Conservation (phyloP, 2,888 invertebrate genomes). For the Dromius quadrimaculatus region DNA sequence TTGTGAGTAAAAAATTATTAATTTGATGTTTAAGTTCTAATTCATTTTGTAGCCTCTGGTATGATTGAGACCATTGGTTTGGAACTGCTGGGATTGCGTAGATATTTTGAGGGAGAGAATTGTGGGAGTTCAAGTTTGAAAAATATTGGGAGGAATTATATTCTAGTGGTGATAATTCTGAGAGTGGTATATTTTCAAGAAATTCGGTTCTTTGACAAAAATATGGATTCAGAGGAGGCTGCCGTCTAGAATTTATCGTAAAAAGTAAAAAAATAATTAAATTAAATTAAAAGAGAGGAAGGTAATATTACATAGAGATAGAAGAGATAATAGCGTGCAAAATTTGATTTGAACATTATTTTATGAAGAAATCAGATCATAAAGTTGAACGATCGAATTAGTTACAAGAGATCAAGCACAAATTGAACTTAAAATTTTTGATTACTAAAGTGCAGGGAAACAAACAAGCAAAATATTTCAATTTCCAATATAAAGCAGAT, state of each 20-base stretch:
- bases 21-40: slow-evolving; percentile 61
- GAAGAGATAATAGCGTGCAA: neutral
- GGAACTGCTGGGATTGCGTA: slow-evolving; percentile 14
- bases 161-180: slow-evolving; percentile 59
- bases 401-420: too few species aligned
- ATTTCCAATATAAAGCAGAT: neutral
- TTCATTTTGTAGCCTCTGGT: slow-evolving; percentile 56
- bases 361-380: too few species aligned
- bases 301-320: neutral
- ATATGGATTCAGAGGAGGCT: slow-evolving; percentile 64
- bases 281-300: neutral
- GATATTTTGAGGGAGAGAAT: slow-evolving; percentile 28
- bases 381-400: too few species aligned
- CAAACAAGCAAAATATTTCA: too few species aligned
- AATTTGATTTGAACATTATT: too few species aligned
- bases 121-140: slow-evolving; percentile 47
- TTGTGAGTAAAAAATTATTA: slow-evolving; percentile 58
- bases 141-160: slow-evolving; percentile 38
- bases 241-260: slow-evolving; percentile 61
- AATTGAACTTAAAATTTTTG: too few species aligned
- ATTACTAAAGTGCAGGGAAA: too few species aligned
- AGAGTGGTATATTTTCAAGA: slow-evolving; percentile 59
- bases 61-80: slow-evolving; percentile 22
- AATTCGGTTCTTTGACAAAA: slow-evolving; percentile 60
- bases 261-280: slow-evolving; percentile 35